phyloP scores from a whole-genome alignment of 2,113 vertebrate species.

The Sterrhoptilus dennistouni region DNA sequence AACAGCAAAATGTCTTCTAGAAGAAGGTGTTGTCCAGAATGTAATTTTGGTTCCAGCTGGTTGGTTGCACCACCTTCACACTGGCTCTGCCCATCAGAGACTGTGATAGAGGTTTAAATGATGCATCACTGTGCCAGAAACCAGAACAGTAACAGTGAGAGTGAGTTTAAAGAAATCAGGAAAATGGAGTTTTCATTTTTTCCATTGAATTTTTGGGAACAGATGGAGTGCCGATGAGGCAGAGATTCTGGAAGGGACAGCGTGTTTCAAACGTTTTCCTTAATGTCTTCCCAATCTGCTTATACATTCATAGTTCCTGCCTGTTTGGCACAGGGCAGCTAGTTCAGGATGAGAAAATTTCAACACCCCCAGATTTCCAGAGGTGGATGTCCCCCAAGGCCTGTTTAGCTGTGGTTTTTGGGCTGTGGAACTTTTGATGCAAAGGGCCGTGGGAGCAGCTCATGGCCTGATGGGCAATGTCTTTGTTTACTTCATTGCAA shows the following conservation, averaged over 20 bases:
- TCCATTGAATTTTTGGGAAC: conserved; percentile 14
- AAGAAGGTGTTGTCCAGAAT: not conserved
- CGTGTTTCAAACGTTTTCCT: conserved; percentile 25
- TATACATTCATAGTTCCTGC: not conserved
- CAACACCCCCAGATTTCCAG: not conserved
- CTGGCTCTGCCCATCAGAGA: not conserved
- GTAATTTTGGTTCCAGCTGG: not conserved
- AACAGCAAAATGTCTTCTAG: not conserved
- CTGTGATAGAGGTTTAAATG: not conserved
- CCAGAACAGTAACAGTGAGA: not conserved
- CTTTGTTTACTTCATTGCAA: conserved; percentile 1
- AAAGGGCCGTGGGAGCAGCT: not conserved
- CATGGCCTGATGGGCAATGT: not conserved
- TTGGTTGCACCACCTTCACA: not conserved
- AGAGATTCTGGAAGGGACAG: conserved; percentile 46
- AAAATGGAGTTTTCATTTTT: conserved; percentile 15
- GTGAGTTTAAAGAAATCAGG: not conserved
- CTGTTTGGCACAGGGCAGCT: not conserved
- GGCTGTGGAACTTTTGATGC: not conserved
- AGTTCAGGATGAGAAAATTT: not conserved
- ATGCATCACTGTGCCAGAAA: not conserved
- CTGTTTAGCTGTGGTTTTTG: not conserved
- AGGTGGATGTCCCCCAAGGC: not conserved
- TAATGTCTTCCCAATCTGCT: conserved; percentile 45
- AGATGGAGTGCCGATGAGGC: conserved; percentile 45